phyloP scores from a whole-genome alignment of 2,888 invertebrate genomes.

The Lepas anatifera region DNA sequence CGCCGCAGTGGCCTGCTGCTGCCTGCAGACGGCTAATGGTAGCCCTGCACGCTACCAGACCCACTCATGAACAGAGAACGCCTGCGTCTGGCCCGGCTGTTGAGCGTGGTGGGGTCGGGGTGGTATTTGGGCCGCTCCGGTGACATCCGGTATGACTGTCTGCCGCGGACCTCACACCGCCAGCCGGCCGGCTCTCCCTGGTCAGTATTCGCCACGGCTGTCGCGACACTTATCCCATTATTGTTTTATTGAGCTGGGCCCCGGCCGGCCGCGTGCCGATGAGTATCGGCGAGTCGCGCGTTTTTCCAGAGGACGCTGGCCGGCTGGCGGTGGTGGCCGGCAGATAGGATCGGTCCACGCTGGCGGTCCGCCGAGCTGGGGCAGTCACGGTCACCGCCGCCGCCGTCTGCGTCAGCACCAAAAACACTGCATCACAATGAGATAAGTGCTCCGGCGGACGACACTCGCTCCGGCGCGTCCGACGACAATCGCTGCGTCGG shows the following conservation, averaged over 20 bases:
- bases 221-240: conserved; percentile 7
- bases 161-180: no score
- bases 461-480: no score
- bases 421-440: conserved; percentile 7
- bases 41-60: background rate
- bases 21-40: background rate
- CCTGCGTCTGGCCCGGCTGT: no score
- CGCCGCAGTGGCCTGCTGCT: no score
- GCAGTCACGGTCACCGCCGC: background rate
- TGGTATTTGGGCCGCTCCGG: no score
- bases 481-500: no score
- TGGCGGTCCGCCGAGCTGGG: background rate
- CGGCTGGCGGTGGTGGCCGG: background rate
- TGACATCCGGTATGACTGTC: no score
- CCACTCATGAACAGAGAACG: no score
- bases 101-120: no score
- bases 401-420: background rate
- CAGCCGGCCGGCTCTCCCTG: no score
- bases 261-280: background rate
- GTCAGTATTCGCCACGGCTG: background rate
- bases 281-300: background rate
- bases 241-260: background rate
- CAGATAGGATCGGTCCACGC: background rate
- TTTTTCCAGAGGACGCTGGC: no score
- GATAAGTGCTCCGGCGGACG: background rate